These are phyloP conservation scores for Odontamblyopus rebecca DNA, from an alignment of 2,797 vertebrate genomes.

Conservation along the genomic window DNA sequence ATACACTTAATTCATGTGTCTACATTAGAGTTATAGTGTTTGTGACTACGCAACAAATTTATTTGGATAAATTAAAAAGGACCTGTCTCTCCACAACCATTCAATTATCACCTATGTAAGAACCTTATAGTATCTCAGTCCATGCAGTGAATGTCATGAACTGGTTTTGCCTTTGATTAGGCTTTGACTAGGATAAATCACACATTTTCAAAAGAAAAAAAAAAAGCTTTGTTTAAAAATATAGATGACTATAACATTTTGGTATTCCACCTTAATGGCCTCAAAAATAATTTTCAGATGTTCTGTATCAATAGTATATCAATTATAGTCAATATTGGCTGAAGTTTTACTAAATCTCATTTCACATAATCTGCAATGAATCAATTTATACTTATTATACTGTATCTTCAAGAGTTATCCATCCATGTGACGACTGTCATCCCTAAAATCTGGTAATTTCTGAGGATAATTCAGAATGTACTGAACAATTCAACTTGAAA, in stretches of 20 bases:
- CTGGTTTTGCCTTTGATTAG: background rate
- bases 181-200: background rate
- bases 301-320: background rate
- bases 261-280: constrained; percentile 85
- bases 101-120: background rate
- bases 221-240: background rate
- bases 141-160: too few relatives aligned
- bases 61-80: background rate
- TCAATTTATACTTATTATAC: background rate
- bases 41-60: background rate
- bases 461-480: constrained; percentile 42
- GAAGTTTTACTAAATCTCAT: constrained; percentile 8
- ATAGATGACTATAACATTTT: background rate
- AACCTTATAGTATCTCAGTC: background rate
- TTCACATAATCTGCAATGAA: background rate
- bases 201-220: background rate
- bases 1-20: background rate
- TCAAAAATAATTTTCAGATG: constrained; percentile 29
- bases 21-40: background rate
- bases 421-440: background rate
- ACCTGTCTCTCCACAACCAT: background rate
- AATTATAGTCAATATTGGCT: background rate
- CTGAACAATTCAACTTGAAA: constrained; percentile 35
- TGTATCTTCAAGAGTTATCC: background rate
- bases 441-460: background rate